phyloP scores from a whole-genome alignment of 2,113 vertebrate genomes.

The Formicarius rufipectus region DNA sequence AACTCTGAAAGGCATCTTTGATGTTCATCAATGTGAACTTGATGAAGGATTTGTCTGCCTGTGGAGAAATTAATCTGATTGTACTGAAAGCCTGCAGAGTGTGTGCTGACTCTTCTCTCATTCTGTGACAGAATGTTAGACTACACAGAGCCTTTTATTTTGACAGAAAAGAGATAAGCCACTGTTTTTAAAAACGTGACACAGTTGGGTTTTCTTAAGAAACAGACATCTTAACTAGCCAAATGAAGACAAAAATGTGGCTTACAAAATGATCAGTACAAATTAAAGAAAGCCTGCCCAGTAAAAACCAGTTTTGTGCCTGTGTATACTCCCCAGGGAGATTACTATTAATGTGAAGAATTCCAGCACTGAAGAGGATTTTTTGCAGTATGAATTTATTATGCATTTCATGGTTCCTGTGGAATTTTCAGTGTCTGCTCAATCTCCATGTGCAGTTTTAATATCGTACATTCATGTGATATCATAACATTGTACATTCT shows the following conservation, averaged over 20 bases:
- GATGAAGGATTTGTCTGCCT: neutral
- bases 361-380: neutral
- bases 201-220: neutral
- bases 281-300: neutral
- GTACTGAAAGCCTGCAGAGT: neutral
- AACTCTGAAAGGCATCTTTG: neutral
- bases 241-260: neutral
- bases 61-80: neutral
- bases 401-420: neutral
- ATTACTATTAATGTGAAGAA: neutral
- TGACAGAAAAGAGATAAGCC: neutral
- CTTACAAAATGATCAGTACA: neutral
- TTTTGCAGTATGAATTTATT: neutral
- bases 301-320: neutral
- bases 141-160: neutral
- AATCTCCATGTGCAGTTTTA: neutral
- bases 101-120: neutral
- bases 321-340: neutral
- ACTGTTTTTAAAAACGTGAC: neutral
- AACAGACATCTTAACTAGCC: neutral
- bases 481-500: neutral
- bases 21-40: neutral
- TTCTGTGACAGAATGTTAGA: neutral
- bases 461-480: neutral
- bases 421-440: constrained; percentile 13